phyloP scores from a whole-genome alignment of 2,113 vertebrate species.

The Apteryx owenii region DNA sequence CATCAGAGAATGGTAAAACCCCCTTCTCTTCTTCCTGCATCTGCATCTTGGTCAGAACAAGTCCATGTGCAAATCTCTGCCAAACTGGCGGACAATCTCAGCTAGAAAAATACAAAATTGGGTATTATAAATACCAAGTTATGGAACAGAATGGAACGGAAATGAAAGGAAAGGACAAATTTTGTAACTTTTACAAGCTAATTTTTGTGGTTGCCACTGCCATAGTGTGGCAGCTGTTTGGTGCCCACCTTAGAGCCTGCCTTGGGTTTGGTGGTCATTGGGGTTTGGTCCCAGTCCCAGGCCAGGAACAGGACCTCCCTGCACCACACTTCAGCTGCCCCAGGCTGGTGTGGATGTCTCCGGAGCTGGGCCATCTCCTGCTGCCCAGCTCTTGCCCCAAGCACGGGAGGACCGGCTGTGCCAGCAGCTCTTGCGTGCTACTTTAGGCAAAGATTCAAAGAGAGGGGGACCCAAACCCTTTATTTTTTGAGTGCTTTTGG shows the following conservation, averaged over 20 bases:
- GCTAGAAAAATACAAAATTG: neutral
- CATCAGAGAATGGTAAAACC: neutral
- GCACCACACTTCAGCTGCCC: neutral
- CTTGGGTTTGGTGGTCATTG: too few species aligned
- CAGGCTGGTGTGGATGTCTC: neutral
- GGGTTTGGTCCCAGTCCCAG: too few species aligned
- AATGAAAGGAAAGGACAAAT: too few species aligned
- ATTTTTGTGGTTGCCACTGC: too few species aligned
- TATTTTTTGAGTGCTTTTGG: neutral
- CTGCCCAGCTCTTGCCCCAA: neutral
- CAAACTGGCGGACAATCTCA: neutral
- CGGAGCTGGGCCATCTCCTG: fast-evolving
- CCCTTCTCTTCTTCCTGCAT: neutral
- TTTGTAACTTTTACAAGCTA: too few species aligned
- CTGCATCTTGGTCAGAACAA: neutral
- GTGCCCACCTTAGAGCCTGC: too few species aligned
- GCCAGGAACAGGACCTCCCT: too few species aligned
- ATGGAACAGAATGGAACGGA: too few species aligned
- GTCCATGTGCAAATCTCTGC: neutral
- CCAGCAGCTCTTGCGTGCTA: fast-evolving
- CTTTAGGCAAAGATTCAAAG: neutral
- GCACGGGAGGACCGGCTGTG: fast-evolving
- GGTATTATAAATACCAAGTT: neutral
- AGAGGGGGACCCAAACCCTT: neutral
- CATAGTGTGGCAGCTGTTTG: too few species aligned